Base-by-base conservation (phyloP, 2,888 invertebrate species). In the Serripes groenlandicus region DNA sequence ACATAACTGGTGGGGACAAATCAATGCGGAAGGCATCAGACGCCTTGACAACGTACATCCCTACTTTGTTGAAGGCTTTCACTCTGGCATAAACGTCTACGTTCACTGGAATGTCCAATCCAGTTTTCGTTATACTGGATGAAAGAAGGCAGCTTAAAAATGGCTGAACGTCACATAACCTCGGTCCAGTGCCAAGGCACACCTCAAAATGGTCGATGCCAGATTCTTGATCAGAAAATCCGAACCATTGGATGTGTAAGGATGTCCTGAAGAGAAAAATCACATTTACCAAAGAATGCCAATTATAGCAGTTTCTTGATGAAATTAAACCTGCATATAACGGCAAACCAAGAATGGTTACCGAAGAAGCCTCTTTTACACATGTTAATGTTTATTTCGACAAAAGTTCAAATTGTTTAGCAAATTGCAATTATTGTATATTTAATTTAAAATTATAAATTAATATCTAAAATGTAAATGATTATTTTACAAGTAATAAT, bases 21-120 rank as follows among this genome's bases (percentile, higher is more conserved):
- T 83, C 83, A 28, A 83, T 74, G 3, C 35, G 34, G 56, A 87
- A 85, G 9, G 71, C 64, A 69, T 81, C 77, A 4, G 87, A 87
- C 18, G 62, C 11, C 11, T 49, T 32, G 1, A 70, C 26, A 3
- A 75, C 54, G 15, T 52, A 4, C 52, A 79, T 78, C 3, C 81
- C 85, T 5, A 72, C 85, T 28, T 70, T 78, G 72, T 87, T 87
- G 32, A 49, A 68, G 1, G 83, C 85, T 30, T 49, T 76, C 0
- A 87, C 78, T 11, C 76, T 70, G 4, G 74, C 76, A 75, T 74
- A 85, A 18, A 83, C 64, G 26, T 73, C 58, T 34, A 3, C 52
- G 2, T 66, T 62, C 3, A 18, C 28, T 9, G 81, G 77, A 15
- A 87, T 74, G 28, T 70, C 54, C 3, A 84, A 42, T 15, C 75